Conservation (phyloP, 2,888 invertebrate species). For the Phyllotreta striolata region DNA sequence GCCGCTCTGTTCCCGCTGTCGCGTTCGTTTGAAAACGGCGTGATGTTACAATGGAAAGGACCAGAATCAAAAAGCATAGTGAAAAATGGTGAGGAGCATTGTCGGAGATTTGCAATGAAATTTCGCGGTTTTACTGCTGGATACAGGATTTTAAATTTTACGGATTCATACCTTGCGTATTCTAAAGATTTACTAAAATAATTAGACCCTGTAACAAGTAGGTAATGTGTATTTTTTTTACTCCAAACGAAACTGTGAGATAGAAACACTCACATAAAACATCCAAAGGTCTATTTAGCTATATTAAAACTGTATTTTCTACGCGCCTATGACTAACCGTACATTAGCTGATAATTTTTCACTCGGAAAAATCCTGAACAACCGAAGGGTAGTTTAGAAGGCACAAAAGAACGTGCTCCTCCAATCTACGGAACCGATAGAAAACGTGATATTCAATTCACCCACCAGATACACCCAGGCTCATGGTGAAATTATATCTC, state of each 20-base stretch:
- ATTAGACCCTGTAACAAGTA: too few species aligned
- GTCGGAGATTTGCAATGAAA: too few species aligned
- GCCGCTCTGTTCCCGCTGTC: not conserved
- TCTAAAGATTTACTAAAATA: too few species aligned
- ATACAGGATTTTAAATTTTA: too few species aligned
- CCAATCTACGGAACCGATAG: slow-evolving; percentile 32
- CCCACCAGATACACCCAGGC: slow-evolving; percentile 13
- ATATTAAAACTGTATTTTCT: not conserved
- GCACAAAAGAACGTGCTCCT: slow-evolving; percentile 38
- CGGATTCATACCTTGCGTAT: too few species aligned
- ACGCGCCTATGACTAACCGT: not conserved
- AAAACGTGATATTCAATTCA: slow-evolving; percentile 15
- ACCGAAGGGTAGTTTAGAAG: slow-evolving; percentile 29
- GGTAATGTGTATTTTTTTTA: too few species aligned
- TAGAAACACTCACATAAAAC: too few species aligned
- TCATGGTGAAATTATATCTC: not conserved
- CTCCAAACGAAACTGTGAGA: too few species aligned
- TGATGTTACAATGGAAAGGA: not conserved
- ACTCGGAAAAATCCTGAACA: slow-evolving; percentile 28
- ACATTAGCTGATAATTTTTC: slow-evolving; percentile 33
- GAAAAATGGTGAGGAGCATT: not conserved
- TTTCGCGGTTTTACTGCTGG: too few species aligned
- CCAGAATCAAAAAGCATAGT: not conserved
- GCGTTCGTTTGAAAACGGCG: not conserved
- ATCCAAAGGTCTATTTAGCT: too few species aligned